Conservation (phyloP, 2,113 vertebrate genomes). For the Onychostruthus taczanowskii region DNA sequence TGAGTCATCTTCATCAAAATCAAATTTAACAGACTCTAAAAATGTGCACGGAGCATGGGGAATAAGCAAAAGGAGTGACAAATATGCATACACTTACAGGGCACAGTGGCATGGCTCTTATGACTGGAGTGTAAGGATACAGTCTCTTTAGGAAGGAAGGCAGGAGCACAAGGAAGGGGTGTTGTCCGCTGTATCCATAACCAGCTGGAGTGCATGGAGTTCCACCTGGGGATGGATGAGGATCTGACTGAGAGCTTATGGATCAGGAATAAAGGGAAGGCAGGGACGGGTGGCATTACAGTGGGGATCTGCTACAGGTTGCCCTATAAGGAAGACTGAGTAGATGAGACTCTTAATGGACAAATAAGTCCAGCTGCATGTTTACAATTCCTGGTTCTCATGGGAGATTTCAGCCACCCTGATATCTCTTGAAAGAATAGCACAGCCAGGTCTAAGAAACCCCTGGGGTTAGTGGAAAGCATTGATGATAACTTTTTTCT, state of each 20-base stretch:
- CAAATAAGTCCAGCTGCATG: not conserved
- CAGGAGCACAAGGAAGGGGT: not conserved
- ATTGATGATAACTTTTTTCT: not conserved
- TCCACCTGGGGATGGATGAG: not conserved
- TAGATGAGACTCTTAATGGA: not conserved
- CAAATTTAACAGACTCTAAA: not conserved
- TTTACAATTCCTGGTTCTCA: not conserved
- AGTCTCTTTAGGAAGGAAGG: not conserved
- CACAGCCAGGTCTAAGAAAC: not conserved
- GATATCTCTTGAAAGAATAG: not conserved
- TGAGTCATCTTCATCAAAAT: not conserved
- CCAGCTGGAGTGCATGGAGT: not conserved
- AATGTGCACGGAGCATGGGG: not conserved
- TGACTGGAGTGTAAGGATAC: not conserved
- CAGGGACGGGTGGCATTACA: not conserved
- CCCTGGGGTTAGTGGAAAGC: not conserved
- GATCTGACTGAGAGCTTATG: not conserved
- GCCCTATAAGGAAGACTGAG: not conserved
- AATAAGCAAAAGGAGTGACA: not conserved
- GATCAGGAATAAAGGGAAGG: not conserved
- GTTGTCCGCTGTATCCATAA: not conserved
- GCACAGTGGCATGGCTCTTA: not conserved
- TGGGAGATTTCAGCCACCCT: not conserved
- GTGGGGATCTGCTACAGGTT: not conserved
- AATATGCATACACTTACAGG: rapidly evolving